phyloP scores from a whole-genome alignment of 2,797 vertebrate genomes.

The Hippocampus kuda region DNA sequence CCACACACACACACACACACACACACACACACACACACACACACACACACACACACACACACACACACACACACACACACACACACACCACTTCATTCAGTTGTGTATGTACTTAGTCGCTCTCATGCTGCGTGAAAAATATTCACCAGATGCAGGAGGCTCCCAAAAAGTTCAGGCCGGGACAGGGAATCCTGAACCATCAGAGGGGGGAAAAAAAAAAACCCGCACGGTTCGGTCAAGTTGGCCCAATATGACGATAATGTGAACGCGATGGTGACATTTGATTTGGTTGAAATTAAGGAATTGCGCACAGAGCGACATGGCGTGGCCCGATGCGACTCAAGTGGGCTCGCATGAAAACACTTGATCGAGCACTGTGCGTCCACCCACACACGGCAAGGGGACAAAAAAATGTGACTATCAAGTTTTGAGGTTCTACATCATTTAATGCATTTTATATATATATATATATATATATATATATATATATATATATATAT shows the following conservation, averaged over 20 bases:
- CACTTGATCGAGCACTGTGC: too few relatives aligned
- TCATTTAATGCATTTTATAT: too few relatives aligned
- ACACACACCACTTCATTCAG: constrained; percentile 36
- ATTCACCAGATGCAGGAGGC: constrained; percentile 53
- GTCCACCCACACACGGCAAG: too few relatives aligned
- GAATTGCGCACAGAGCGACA: too few relatives aligned
- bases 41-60: constrained; percentile 22
- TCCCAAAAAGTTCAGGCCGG: constrained; percentile 77
- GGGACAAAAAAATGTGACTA: too few relatives aligned
- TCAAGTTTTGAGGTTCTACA: too few relatives aligned
- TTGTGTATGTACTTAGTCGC: constrained; percentile 19
- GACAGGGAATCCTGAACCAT: constrained; percentile 79
- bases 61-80: constrained; percentile 21
- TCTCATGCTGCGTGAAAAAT: constrained; percentile 62
- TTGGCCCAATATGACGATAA: neutral
- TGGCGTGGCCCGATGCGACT: neutral
- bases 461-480: too few relatives aligned
- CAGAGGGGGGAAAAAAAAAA: neutral
- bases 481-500: too few relatives aligned
- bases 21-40: constrained; percentile 24
- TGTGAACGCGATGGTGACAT: neutral
- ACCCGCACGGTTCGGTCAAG: neutral
- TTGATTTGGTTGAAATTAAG: too few relatives aligned
- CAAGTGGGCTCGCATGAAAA: neutral
- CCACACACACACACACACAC: constrained; percentile 22